A percentile compares a stretch with the other conserved stretches of the same genome.
Conservation (phyloP, 2,888 invertebrate species). For the Bruchidius siliquastri region DNA sequence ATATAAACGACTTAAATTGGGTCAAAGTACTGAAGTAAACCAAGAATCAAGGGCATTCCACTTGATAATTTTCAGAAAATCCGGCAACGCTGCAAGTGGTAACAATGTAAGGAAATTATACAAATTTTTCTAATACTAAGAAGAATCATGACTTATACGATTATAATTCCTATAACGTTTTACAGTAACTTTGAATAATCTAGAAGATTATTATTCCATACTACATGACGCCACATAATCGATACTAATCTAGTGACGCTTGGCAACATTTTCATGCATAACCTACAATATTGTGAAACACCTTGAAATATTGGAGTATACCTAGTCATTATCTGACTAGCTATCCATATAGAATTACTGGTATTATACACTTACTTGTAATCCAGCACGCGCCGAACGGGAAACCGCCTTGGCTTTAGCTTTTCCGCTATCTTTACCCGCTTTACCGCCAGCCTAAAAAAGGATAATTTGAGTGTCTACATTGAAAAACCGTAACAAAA, state of each 20-base stretch:
- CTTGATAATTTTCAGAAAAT: not conserved
- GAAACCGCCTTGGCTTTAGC: conserved; percentile 99
- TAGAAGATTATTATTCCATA: not conserved
- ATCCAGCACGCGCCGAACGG: conserved; percentile 95
- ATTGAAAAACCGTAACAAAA: not conserved
- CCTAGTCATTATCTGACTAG: not conserved
- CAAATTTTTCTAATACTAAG: not conserved
- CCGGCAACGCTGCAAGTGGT: not conserved
- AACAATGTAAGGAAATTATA: not conserved
- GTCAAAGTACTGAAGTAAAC: not conserved
- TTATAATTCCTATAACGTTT: not conserved
- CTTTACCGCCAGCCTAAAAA: conserved; percentile 98
- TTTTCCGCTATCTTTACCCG: conserved; percentile 99
- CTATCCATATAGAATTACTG: not conserved
- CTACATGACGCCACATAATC: not conserved
- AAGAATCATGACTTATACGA: not conserved
- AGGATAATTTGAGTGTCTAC: not conserved
- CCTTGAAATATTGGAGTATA: not conserved
- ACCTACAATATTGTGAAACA: not conserved
- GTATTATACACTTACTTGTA: conserved; percentile 68
- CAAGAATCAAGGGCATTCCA: not conserved
- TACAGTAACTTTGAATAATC: not conserved
- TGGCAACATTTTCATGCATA: not conserved
- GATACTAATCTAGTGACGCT: not conserved
- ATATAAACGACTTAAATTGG: not conserved